Evolutionary conservation across 2,888 invertebrate species (phyloP).

Genomic region (Hipparchia semele): DNA sequence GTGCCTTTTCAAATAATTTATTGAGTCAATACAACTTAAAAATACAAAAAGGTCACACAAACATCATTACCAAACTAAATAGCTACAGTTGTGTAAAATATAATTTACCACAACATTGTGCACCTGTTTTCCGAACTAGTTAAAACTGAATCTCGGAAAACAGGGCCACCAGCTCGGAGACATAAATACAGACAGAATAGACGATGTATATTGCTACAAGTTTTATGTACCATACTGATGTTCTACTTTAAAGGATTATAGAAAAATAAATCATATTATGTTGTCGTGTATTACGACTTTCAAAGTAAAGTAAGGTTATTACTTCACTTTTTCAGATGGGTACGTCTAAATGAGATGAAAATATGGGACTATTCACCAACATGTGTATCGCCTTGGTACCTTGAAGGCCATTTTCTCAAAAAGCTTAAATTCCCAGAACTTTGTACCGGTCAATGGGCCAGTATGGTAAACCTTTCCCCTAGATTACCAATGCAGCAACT

Average conservation of each 20-base stretch:
- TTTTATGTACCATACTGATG: too few species aligned
- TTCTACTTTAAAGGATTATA: neutral
- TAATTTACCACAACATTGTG: too few species aligned
- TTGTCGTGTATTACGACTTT: too few species aligned
- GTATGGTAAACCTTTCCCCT: conserved; percentile 87
- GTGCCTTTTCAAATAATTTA: neutral
- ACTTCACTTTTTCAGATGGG: conserved; percentile 82
- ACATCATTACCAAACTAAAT: too few species aligned
- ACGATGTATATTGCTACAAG: too few species aligned
- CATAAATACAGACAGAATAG: too few species aligned
- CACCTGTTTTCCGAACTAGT: too few species aligned
- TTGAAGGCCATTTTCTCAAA: conserved; percentile 87
- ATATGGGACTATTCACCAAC: conserved; percentile 88
- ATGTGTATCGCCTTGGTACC: conserved; percentile 88
- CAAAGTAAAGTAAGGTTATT: neutral
- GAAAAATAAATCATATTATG: neutral
- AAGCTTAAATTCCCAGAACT: conserved; percentile 88
- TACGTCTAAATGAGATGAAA: conserved; percentile 85
- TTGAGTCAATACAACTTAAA: too few species aligned
- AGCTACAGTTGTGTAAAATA: too few species aligned
- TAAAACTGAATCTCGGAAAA: too few species aligned
- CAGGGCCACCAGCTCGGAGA: too few species aligned
- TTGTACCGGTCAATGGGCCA: conserved; percentile 91
- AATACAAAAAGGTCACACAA: too few species aligned
- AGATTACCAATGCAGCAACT: conserved; percentile 84